phyloP scores from a whole-genome alignment of 2,888 invertebrate species.

The Scrobipalpa costella region DNA sequence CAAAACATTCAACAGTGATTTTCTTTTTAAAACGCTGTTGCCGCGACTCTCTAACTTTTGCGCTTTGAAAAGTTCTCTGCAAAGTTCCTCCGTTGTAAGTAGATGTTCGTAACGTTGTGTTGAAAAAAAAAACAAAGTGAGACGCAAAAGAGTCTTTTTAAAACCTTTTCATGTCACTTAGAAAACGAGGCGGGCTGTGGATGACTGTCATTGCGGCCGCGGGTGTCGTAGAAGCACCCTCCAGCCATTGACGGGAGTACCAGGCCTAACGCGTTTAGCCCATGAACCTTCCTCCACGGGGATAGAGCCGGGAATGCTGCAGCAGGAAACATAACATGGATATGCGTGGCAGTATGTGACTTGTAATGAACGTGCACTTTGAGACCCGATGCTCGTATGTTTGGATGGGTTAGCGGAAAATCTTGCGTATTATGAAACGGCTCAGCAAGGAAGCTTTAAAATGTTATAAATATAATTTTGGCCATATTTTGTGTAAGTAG shows the following conservation, averaged over 20 bases:
- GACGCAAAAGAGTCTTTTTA: slow-evolving; percentile 37
- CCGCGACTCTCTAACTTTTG: slow-evolving; percentile 18
- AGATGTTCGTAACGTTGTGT: slow-evolving; percentile 26
- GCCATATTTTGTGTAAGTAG: not conserved
- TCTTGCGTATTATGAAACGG: slow-evolving; percentile 13
- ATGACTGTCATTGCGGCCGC: slow-evolving; percentile 52
- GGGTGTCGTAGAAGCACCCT: slow-evolving; percentile 47
- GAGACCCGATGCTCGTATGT: slow-evolving; percentile 7
- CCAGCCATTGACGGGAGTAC: slow-evolving; percentile 44
- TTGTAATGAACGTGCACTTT: slow-evolving; percentile 22
- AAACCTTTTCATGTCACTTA: slow-evolving; percentile 52
- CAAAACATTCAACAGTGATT: slow-evolving; percentile 19
- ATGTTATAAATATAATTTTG: not conserved
- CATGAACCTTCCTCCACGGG: not conserved
- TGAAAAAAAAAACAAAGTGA: slow-evolving; percentile 22
- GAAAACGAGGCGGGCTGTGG: slow-evolving; percentile 51
- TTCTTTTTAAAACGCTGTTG: slow-evolving; percentile 17
- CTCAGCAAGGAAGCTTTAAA: not conserved
- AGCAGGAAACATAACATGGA: not conserved
- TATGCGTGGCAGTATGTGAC: slow-evolving; percentile 17
- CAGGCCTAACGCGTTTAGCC: slow-evolving; percentile 14
- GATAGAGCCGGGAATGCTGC: not conserved
- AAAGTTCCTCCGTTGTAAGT: slow-evolving; percentile 15
- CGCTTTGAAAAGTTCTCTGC: slow-evolving; percentile 22
- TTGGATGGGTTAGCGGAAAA: slow-evolving; percentile 17